Evolutionary conservation across 1,140 invertebrate species (phyloP), one percentile per base, ranked within the genome.

Genomic region (Neuroterus valhalla): DNA sequence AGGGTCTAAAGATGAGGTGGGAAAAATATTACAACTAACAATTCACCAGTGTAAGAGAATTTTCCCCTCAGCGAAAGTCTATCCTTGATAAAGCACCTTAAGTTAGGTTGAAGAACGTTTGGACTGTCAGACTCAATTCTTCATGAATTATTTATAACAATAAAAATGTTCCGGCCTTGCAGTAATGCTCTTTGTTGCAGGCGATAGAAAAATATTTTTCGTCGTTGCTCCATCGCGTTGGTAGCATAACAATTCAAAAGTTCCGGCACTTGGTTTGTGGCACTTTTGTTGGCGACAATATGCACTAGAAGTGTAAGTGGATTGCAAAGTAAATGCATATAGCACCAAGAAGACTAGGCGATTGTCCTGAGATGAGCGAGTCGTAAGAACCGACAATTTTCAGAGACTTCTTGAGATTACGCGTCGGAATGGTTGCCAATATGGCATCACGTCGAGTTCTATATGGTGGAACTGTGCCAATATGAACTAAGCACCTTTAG

Each of bases 391-490:
- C 17, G 21, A 52, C 17, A 23, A 52, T 21, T 52, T 52, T 48
- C 4, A 48, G 46, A 17, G 46, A n/a, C 46, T 48, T 48, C 44
- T 3, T 48, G 0, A 48, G n/a, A 48, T n/a, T 68, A 31, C n/a
- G 14, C 11, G 31, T 46, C 21, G 45, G 55, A 68, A 71, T 68
- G 62, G 66, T 23, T 50, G 50, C 15, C 52, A 69, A 42, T 68
- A 46, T 69, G 70, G 70, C 66, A 69, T 43, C 74, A 44, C 66
- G 66, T 26, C 70, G 48, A 62, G 70, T 48, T 66, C 43, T 23
- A 23, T 2, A 11, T 14, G 17, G 48, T 19, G 66, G 68, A 70
- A 72, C 19, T 14, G 17, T 72, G 75, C 70, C 75, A 76, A 72
- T n/a, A 1, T 48, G n/a, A 48, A 48, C n/a, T n/a, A 11, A 45